Evolutionary conservation across 2,797 vertebrate species (phyloP), one percentile per base, ranked within the genome.

Genomic region (Acanthis flammea): DNA sequence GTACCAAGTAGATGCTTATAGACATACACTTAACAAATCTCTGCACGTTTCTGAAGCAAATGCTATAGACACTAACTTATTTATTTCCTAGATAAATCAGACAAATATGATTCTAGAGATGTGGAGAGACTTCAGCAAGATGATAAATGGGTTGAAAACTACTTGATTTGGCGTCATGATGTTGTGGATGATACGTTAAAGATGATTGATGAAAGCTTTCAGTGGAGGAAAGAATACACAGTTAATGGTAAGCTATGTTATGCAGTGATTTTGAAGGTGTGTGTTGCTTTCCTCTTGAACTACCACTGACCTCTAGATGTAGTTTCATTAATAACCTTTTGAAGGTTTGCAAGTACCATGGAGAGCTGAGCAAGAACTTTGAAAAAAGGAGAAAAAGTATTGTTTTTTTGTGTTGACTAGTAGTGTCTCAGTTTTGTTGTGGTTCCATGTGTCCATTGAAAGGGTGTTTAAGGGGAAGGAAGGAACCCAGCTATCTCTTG

Each of bases 151-250:
- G 97, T 99, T 94, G 98, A 99, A 80, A 96, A 98, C 72, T 99
- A 99, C 92, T 98, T 99, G 72, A 57, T 95, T 31, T 99, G 99
- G 99, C 98, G 99, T 94, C 94, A 98, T 0, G 97, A 98, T 92
- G 96, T 98, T 31, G 87, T 99, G 39, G 99, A 99, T 8, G 99
- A 99, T 62, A 96, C 99, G 8, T 92, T 99, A 92, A 99, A 99
- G 97, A 99, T 99, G 99, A 99, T 99, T 18, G 99, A 99, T 96
- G 99, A 99, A 84, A 99, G 99, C 96, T 97, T 99, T 75, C 99
- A 98, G 47, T 99, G 99, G 99, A 99, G 99, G 68, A 99, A 99
- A 90, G 99, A 99, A 17, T 98, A 97, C 79, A 94, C 97, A 18
- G 83, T 99, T 78, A 99, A 99, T 77, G 99, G 99, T 99, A 98